Evolutionary conservation across 1,140 invertebrate genomes (phyloP).

Genomic region (Latrodectus geometricus): DNA sequence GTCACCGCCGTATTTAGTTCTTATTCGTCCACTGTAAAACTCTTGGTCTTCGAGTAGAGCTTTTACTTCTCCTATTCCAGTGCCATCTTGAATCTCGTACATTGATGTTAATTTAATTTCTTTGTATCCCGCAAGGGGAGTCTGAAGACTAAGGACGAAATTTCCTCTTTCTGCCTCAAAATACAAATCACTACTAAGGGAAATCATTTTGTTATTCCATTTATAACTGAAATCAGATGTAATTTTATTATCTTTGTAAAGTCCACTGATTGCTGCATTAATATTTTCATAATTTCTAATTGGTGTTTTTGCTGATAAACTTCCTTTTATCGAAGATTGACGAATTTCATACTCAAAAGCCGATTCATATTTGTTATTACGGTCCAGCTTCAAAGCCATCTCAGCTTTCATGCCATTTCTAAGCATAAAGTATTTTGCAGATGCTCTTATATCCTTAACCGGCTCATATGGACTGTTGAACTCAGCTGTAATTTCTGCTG

Average conservation of each 20-base stretch:
- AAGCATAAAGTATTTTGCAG: conserved; percentile 17
- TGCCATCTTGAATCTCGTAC: background rate
- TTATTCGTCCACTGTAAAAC: background rate
- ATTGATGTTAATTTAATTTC: background rate
- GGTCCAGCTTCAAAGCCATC: conserved; percentile 2
- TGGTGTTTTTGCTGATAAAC: conserved; percentile 10
- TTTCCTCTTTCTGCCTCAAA: background rate
- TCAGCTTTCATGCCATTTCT: conserved; percentile 18
- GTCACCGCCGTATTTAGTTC: conserved; percentile 2
- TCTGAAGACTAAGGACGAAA: background rate
- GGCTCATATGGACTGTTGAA: conserved; percentile 28
- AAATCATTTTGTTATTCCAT: conserved; percentile 12
- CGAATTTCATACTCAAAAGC: conserved; percentile 15
- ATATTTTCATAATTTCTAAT: conserved; percentile 27
- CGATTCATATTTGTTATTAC: conserved; percentile 5
- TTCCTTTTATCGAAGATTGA: background rate
- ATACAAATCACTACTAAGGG: background rate
- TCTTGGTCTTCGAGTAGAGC: background rate
- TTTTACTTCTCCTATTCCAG: conserved; percentile 1
- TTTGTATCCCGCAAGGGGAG: conserved; percentile 8
- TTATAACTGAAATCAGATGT: background rate
- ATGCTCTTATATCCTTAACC: conserved; percentile 3
- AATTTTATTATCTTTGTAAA: background rate
- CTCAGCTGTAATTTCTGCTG: conserved; percentile 7
- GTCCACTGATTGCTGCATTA: background rate